Evolutionary conservation across 2,113 vertebrate genomes (phyloP), one percentile per base, ranked within the genome.

Genomic region (Microtus montanus): DNA sequence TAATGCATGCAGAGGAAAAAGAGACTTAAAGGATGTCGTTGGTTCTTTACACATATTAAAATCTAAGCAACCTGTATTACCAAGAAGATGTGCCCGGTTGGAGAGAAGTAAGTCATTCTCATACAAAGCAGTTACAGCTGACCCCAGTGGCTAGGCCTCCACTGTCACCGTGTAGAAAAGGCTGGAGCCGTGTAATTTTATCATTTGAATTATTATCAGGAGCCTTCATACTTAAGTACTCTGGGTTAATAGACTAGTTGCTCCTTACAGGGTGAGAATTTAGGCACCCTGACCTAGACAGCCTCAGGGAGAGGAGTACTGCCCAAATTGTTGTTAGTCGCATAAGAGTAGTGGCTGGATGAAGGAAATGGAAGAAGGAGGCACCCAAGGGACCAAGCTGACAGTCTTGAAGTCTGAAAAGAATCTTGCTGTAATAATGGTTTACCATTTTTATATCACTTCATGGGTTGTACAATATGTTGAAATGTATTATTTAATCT

Each of bases 351-450:
- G 52, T 30, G 28, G 3, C 35, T 80, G 35, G 28, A 63, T 74
- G 68, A 82, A 54, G 15, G 66, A 64, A 83, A 20, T 30, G 11
- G 19, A 54, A 58, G 17, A 47, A 63, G 58, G 68, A 63, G 61
- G 58, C 77, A 88, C 28, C 17, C 47, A 17, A 94, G 71, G 24
- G 47, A 66, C 58, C 61, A 84, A 44, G 7, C 44, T 58, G 71
- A 90, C 89, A 85, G 1, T 68, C 78, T 28, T 63, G 63, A 95
- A 44, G 82, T 84, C 88, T 79, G 84, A 58, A 87, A 89, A 91
- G 33, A 90, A 87, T 22, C 26, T 89, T 83, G 35, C 22, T 14
- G 12, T 68, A 28, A 63, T 58, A 86, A 63, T 41, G 79, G 47
- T 20, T 88, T 38, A 77, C 35, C 30, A 77, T 93, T 95, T 92